phyloP scores from a whole-genome alignment of 2,113 vertebrate species.

The Aphelocoma coerulescens region DNA sequence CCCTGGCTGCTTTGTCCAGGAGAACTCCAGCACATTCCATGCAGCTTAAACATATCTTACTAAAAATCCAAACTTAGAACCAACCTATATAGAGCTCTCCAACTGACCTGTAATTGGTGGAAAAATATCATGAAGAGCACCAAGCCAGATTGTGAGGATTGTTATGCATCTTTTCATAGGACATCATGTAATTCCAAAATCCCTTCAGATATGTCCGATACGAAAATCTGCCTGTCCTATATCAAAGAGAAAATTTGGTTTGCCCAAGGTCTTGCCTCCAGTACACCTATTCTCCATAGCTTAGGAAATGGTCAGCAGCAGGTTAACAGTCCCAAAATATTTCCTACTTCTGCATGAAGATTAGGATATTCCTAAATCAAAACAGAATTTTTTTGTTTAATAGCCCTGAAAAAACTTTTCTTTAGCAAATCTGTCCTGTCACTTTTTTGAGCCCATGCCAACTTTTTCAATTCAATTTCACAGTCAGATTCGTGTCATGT shows the following conservation, averaged over 20 bases:
- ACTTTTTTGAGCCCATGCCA: neutral
- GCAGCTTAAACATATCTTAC: neutral
- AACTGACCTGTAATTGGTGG: neutral
- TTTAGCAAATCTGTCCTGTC: neutral
- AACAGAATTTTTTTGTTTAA: neutral
- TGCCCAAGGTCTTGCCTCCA: neutral
- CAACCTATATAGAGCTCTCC: neutral
- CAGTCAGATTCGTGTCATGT: neutral
- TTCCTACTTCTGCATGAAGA: neutral
- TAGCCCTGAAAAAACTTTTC: neutral
- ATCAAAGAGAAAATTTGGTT: neutral
- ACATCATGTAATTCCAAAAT: neutral
- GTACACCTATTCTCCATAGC: neutral
- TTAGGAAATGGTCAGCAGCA: neutral
- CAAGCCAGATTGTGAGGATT: neutral
- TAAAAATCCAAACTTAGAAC: neutral
- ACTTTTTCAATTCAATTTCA: neutral
- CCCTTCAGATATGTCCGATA: neutral
- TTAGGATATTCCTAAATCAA: neutral
- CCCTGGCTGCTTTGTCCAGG: neutral
- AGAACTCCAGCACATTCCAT: accelerated
- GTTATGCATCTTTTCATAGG: neutral
- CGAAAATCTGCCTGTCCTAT: neutral
- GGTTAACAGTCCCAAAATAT: neutral
- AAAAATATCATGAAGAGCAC: accelerated